Percentiles rank a stretch among this genome's conserved stretches.
Conservation (phyloP, 2,797 vertebrate genomes). For the Oophaga sylvatica region DNA sequence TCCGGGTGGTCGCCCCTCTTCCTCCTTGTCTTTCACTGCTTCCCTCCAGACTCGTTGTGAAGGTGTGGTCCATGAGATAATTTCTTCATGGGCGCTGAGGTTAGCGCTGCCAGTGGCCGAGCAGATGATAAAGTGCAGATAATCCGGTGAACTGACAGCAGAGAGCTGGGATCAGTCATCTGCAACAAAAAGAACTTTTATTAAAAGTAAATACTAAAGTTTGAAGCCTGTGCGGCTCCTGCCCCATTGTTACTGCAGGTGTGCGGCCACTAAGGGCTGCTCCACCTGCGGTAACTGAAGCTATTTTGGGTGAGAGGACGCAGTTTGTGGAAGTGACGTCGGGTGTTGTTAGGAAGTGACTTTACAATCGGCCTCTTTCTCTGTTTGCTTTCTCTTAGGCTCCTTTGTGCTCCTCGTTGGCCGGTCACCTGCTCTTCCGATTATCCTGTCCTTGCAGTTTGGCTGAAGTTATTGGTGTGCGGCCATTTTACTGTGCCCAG, state of each 20-base stretch:
- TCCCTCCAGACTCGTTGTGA: conserved; percentile 1
- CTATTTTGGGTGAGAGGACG: not conserved
- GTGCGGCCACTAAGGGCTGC: not conserved
- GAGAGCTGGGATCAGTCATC: not conserved
- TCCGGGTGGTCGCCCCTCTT: not conserved
- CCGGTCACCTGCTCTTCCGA: not conserved
- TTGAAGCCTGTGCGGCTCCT: not conserved
- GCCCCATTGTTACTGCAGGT: no score
- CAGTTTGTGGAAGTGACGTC: not conserved
- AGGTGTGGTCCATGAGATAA: conserved; percentile 33
- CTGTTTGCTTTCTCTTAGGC: not conserved
- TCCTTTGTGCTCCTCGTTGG: not conserved
- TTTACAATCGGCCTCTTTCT: not conserved
- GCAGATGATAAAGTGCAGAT: not conserved
- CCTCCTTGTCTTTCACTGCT: not conserved
- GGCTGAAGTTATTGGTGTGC: not conserved
- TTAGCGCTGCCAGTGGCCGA: not conserved
- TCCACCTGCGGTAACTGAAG: not conserved
- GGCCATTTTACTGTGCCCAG: not conserved
- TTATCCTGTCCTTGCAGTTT: not conserved
- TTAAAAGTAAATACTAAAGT: not conserved
- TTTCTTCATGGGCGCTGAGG: not conserved
- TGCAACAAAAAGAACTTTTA: not conserved
- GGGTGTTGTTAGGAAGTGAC: not conserved
- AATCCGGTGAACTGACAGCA: not conserved